phyloP scores from a whole-genome alignment of 1,140 invertebrate species.

The Brachionus paranguensis region DNA sequence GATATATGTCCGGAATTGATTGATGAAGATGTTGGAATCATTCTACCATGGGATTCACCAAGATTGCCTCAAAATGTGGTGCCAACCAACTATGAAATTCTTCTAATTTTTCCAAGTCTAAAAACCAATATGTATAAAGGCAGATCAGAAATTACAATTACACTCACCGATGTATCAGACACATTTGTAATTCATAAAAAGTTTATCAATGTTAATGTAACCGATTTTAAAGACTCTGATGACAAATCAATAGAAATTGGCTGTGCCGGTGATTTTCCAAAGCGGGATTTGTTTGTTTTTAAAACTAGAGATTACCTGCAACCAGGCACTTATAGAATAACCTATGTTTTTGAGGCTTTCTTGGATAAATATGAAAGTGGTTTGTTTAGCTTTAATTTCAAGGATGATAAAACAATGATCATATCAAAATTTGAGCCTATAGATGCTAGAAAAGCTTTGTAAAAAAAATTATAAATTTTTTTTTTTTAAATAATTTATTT shows the following conservation, averaged over 20 bases:
- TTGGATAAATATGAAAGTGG: slow-evolving; percentile 27
- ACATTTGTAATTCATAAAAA: slow-evolving; percentile 2
- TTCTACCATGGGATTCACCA: neutral
- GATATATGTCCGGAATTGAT: slow-evolving; percentile 4
- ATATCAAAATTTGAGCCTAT: slow-evolving; percentile 31
- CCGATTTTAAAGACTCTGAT: neutral
- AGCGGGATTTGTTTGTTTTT: slow-evolving; percentile 15
- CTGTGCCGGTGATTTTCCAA: slow-evolving; percentile 17
- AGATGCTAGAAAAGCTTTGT: slow-evolving; percentile 31
- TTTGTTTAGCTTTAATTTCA: neutral
- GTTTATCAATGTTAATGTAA: neutral
- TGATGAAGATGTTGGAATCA: neutral
- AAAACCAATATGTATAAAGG: neutral
- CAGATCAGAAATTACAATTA: neutral
- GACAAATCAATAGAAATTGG: neutral
- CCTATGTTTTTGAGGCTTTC: neutral
- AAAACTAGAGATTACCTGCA: neutral
- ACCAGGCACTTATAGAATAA: neutral
- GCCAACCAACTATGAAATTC: neutral
- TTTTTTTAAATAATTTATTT: neutral
- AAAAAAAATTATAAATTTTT: neutral
- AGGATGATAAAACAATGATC: neutral
- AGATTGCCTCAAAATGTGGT: slow-evolving; percentile 7
- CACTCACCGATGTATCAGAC: neutral
- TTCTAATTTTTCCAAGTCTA: neutral